Evolutionary conservation across 23 tunicate genomes (phyloP).

Genomic region (Trididemnum clinides): DNA sequence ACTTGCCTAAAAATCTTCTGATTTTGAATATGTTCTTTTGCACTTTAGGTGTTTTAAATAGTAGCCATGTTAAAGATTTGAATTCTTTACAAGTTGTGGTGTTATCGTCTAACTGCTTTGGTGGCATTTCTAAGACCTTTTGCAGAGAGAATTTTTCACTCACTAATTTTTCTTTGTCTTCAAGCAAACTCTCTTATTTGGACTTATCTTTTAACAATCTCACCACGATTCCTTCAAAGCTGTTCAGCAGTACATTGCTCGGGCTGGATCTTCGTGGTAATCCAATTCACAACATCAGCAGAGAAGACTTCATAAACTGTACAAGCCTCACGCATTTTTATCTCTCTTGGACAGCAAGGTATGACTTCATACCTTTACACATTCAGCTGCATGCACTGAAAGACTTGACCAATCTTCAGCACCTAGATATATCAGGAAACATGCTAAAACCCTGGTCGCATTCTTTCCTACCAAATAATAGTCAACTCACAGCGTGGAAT

Average conservation of each 20-base stretch:
- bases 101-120: background rate
- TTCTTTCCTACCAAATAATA: background rate
- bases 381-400: background rate
- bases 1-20: background rate
- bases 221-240: background rate
- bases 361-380: background rate
- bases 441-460: background rate
- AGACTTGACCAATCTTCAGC: background rate
- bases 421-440: conserved; percentile 10
- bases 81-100: background rate
- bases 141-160: background rate
- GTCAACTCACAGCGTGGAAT: background rate
- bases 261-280: background rate
- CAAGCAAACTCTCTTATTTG: background rate
- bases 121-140: background rate
- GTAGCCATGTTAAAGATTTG: background rate
- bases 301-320: background rate
- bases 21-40: background rate
- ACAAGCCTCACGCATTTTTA: background rate
- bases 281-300: background rate
- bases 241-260: background rate
- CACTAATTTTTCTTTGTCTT: background rate
- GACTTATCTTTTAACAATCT: background rate
- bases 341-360: background rate
- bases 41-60: background rate